Base-by-base conservation (phyloP, 2,888 invertebrate species). In the Eurytoma adleriae region DNA sequence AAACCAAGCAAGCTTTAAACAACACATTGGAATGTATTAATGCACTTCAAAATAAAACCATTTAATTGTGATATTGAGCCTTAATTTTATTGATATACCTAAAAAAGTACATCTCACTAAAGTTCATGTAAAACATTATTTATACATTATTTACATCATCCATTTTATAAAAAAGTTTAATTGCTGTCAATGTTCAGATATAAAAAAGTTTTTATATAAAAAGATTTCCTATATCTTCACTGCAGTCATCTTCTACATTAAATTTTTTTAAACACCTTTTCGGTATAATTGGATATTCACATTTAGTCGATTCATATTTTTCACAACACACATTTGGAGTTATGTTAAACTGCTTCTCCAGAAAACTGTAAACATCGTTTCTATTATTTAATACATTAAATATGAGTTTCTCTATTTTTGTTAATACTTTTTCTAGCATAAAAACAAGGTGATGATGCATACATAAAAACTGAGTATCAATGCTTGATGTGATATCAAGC, bases 371-470 rank as follows among this genome's bases (percentile, higher is more conserved):
- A 40, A 97, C 95, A 85, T 93, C 92, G 73, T 93, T 91, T 87
- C 94, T 95, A 79, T 92, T 94, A 84, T 93, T 93, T 24, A 97
- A 92, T 84, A 93, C 93, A 91, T 98, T 98, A 87, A 99, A 98
- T 69, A 94, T 91, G 84, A 94, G 92, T 86, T 96, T 94, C 86
- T 96, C 94, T 70, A 93, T 91, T 86, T 95, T 95, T 0, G 94
- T 93, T 85, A 98, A 92, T 57, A 95, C 89, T 90, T 95, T 95
- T 86, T 98, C 97, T 86, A 97, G 92, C 99, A 99, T 99, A 89
- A 97, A 98, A 71, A 97, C 96, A 83, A 99, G 93, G 91, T 99
- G 99, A 89, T 99, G 98, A 91, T 99, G 99, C 87, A 99, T 97
- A 88, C 94, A 95, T 84, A 96, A 94, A 90, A 96, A 98, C 73